Evolutionary conservation across 2,113 vertebrate species (phyloP).

Genomic region (Psittacus erithacus): DNA sequence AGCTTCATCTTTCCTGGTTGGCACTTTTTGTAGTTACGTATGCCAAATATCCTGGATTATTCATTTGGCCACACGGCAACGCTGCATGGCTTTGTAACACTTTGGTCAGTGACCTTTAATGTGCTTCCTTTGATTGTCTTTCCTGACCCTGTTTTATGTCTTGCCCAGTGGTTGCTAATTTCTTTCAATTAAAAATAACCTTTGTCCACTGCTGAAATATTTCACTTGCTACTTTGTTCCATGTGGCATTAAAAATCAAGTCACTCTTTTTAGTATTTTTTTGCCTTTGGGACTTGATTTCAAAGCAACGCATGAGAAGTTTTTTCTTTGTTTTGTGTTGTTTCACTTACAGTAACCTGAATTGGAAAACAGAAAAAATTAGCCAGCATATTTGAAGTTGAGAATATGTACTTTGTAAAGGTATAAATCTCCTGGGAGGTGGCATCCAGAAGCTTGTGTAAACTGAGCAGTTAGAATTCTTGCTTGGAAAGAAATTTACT

Average conservation of each 20-base stretch:
- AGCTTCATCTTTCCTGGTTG: background rate
- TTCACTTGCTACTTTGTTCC: background rate
- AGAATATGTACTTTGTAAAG: background rate
- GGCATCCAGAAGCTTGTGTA: background rate
- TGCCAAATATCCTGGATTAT: conserved; percentile 5
- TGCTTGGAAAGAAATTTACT: background rate
- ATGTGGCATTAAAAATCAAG: background rate
- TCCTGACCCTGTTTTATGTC: background rate
- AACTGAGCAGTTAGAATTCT: background rate
- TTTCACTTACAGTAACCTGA: background rate
- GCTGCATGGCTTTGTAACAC: background rate
- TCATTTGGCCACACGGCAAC: background rate
- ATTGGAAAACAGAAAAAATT: background rate
- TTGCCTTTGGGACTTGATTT: background rate
- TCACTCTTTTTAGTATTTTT: background rate
- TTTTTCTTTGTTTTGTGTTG: background rate
- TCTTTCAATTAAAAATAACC: background rate
- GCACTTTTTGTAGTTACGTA: background rate
- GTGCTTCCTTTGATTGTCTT: background rate
- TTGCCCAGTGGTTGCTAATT: background rate
- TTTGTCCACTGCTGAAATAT: background rate
- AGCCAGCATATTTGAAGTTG: background rate
- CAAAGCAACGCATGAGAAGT: background rate
- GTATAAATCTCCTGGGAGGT: background rate
- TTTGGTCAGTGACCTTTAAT: background rate